Base-by-base conservation (phyloP, 2,888 invertebrate species). In the Oegoconia quadripuncta region DNA sequence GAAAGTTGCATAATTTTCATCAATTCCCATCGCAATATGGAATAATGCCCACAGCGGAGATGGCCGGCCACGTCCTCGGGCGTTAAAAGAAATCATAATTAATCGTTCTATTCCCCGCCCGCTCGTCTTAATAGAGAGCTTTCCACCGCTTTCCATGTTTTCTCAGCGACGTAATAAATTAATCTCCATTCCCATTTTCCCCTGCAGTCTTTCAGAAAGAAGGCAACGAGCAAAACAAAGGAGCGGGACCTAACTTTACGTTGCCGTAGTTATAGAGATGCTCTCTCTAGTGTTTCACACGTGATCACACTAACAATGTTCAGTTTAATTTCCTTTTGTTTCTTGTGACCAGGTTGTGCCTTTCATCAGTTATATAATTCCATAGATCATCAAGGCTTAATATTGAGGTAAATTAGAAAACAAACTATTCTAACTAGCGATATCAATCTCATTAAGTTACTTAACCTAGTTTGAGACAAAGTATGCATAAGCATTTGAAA, bases 1-100 rank as follows among this genome's bases (percentile, higher is more conserved):
- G n/a, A n/a, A 9, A 9, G 7, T 22, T 9, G 8, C 22, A 22
- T 9, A 22, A 3, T 22, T 22, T 7, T 22, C 7, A 18, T 20
- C n/a, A 3, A 25, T 34, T 13, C 4, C 41, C 37, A 40, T 37
- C 37, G 23, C 44, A 45, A 66, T 55, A 73, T 64, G 60, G 64
- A 74, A 68, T 72, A 50, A 53, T 30, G 39, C 34, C 48, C 44
- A 49, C 54, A 46, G 39, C 15, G 41, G 38, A 39, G 51, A 57
- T 58, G 50, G 58, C 43, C 55, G 56, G 51, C 66, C 52, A 54
- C 66, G 75, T 75, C 75, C 65, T 59, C 52, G 52, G 57, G 65
- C 73, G 75, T 75, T 77, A 75, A 81, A 83, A 84, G 82, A 84
- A 83, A 83, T 84, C 74, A 84, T 83, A 84, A 86, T 84, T 82